phyloP scores from a whole-genome alignment of 2,113 vertebrate genomes.

The Brachyhypopomus gauderio region DNA sequence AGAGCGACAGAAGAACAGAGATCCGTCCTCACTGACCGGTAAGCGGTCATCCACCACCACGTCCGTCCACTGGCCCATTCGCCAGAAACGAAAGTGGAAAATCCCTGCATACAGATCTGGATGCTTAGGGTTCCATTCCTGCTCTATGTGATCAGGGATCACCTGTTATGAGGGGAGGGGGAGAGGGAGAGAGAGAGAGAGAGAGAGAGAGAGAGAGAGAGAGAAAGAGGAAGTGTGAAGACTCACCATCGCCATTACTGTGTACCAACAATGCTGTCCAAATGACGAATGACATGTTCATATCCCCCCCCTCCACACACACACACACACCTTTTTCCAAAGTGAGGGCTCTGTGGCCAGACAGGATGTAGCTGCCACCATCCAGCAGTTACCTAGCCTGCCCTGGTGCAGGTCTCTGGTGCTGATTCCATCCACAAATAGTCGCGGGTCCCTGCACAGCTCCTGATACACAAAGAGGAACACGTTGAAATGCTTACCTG shows the following conservation, averaged over 20 bases:
- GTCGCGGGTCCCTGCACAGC: slow-evolving; percentile 77
- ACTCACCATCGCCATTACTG: too few relatives aligned
- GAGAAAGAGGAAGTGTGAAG: too few relatives aligned
- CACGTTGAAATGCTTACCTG: not conserved
- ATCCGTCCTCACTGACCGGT: slow-evolving; percentile 72
- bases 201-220: too few relatives aligned
- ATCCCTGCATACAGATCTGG: slow-evolving; percentile 74
- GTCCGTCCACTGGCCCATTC: slow-evolving; percentile 76
- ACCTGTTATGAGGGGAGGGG: slow-evolving; percentile 65
- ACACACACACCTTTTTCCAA: slow-evolving; percentile 77
- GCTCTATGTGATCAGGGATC: slow-evolving; percentile 76
- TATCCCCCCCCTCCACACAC: not conserved
- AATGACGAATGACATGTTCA: too few relatives aligned
- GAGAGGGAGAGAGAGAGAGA: not conserved
- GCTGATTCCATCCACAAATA: slow-evolving; percentile 83
- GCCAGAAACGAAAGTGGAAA: slow-evolving; percentile 83
- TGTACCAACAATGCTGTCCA: too few relatives aligned
- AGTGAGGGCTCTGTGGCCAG: slow-evolving; percentile 76
- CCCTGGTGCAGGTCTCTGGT: slow-evolving; percentile 82
- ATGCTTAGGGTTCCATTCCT: slow-evolving; percentile 79
- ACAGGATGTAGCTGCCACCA: slow-evolving; percentile 83
- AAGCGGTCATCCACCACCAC: slow-evolving; percentile 81
- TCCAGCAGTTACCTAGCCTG: slow-evolving; percentile 85
- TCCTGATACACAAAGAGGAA: slow-evolving; percentile 62
- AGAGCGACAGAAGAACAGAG: slow-evolving; percentile 80